These are phyloP conservation scores for Microtus oregoni DNA, from an alignment of 2,113 vertebrate genomes.

Conservation along the genomic window DNA sequence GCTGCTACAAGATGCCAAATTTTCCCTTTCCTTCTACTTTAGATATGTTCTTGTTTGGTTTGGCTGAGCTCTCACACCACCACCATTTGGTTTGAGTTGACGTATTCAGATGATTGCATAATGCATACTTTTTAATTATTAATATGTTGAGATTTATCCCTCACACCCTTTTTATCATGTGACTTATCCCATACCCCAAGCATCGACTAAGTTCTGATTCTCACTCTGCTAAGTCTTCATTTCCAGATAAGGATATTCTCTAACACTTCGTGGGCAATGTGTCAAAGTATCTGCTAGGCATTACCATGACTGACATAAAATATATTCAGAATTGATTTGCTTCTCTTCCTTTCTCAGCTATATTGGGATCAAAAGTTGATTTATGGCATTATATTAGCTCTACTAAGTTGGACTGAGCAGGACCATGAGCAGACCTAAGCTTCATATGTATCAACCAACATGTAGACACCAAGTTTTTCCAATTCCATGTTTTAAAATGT, in stretches of 20 bases:
- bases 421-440: neutral
- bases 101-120: neutral
- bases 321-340: neutral
- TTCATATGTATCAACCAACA: neutral
- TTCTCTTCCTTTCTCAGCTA: neutral
- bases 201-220: neutral
- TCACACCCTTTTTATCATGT: neutral
- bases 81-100: neutral
- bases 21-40: neutral
- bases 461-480: neutral
- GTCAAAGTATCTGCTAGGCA: neutral
- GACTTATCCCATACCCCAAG: neutral
- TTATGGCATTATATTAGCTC: neutral
- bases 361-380: neutral
- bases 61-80: neutral
- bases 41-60: neutral
- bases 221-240: neutral
- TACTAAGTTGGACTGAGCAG: neutral
- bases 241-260: neutral
- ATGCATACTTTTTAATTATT: neutral
- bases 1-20: neutral
- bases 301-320: neutral
- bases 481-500: neutral
- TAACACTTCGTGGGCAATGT: neutral
- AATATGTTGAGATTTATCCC: neutral